These are phyloP conservation scores for Rhynchomys soricoides DNA, from an alignment of 2,113 vertebrate species.

Conservation along the genomic window DNA sequence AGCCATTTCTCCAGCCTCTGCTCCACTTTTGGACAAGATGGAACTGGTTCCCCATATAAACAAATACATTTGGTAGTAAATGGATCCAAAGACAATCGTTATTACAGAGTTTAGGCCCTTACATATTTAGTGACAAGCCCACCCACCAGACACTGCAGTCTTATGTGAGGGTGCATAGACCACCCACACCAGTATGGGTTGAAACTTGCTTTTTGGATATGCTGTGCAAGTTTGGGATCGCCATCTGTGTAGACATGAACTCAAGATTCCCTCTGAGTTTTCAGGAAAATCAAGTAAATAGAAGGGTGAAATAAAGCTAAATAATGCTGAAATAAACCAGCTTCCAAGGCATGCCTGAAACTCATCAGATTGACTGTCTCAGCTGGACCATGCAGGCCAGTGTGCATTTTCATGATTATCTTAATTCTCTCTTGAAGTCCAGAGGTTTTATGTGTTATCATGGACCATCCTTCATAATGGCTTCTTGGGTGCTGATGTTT, in stretches of 20 bases:
- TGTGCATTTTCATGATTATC: neutral
- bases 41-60: constrained; percentile 19
- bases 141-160: neutral
- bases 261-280: constrained; percentile 43
- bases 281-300: constrained; percentile 1
- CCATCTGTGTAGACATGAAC: neutral
- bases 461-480: neutral
- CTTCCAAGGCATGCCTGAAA: neutral
- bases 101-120: neutral
- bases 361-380: neutral
- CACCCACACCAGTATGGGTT: neutral
- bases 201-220: neutral
- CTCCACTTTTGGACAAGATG: neutral
- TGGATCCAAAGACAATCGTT: neutral
- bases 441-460: neutral
- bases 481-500: constrained; percentile 1
- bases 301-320: neutral
- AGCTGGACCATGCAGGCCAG: neutral
- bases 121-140: neutral
- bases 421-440: constrained; percentile 1
- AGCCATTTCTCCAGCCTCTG: neutral
- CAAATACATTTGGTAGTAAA: neutral
- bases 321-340: neutral
- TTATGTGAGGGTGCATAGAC: neutral
- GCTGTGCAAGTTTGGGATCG: constrained; percentile 29